These are phyloP conservation scores for Autographa gamma DNA, from an alignment of 2,888 invertebrate genomes.

Conservation along the genomic window DNA sequence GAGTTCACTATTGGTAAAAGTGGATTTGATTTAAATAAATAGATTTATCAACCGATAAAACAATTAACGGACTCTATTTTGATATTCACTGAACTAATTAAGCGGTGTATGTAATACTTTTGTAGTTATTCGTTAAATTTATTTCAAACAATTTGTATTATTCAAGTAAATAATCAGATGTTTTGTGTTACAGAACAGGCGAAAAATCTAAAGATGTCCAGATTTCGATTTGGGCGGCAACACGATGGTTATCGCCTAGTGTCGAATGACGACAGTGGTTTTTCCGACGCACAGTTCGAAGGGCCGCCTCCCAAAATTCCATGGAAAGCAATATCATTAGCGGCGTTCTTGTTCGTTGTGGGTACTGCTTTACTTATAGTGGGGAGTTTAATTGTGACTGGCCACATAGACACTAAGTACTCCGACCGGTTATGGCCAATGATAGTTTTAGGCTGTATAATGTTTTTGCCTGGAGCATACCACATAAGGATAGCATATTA, in stretches of 20 bases:
- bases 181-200: slow-evolving; percentile 66
- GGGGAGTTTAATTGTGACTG: slow-evolving; percentile 93
- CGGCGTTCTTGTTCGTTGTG: slow-evolving; percentile 93
- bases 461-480: slow-evolving; percentile 97
- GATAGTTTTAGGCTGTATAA: slow-evolving; percentile 94
- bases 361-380: slow-evolving; percentile 93
- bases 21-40: background rate
- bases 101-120: slow-evolving; percentile 2
- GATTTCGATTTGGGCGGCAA: slow-evolving; percentile 88
- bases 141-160: background rate
- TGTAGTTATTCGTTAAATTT: background rate
- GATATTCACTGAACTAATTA: background rate
- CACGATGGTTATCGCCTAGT: slow-evolving; percentile 90
- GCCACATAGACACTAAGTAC: slow-evolving; percentile 95
- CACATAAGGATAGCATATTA: slow-evolving; percentile 96
- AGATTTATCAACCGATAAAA: background rate
- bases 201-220: slow-evolving; percentile 86
- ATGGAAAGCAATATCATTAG: slow-evolving; percentile 95
- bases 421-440: slow-evolving; percentile 96
- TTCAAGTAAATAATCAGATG: background rate
- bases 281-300: slow-evolving; percentile 92
- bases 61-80: background rate
- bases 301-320: slow-evolving; percentile 92
- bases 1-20: background rate
- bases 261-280: slow-evolving; percentile 90